phyloP scores from a whole-genome alignment of 2,888 invertebrate genomes.

The Marronus borbonicus region DNA sequence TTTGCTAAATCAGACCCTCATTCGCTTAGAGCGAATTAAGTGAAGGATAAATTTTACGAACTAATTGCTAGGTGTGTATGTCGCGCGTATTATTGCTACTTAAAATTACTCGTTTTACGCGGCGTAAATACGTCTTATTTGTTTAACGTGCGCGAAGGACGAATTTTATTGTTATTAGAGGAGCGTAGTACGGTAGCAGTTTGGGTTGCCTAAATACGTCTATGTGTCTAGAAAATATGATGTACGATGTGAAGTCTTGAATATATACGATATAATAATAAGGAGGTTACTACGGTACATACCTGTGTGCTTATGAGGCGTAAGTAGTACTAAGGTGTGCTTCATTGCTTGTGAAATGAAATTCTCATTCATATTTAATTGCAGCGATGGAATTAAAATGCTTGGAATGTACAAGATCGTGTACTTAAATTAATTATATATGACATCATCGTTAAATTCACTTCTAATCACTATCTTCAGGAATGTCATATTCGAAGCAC shows the following conservation, averaged over 20 bases:
- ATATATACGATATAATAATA: constrained; percentile 27
- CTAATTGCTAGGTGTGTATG: background rate
- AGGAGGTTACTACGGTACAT: background rate
- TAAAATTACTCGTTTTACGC: constrained; percentile 9
- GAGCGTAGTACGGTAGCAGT: constrained; percentile 38
- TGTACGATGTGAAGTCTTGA: constrained; percentile 9
- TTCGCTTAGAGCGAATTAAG: background rate
- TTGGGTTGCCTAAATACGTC: constrained; percentile 42
- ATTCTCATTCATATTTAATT: no score
- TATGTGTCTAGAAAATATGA: constrained; percentile 15
- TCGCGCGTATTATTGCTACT: background rate
- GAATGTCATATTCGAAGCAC: no score
- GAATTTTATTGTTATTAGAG: constrained; percentile 37
- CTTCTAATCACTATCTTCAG: no score
- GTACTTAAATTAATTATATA: no score
- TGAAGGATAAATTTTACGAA: constrained; percentile 6
- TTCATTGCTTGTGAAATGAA: no score
- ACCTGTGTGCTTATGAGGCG: background rate
- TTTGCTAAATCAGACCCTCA: background rate
- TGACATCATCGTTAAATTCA: no score
- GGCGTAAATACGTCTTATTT: constrained; percentile 16
- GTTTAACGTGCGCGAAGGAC: constrained; percentile 32
- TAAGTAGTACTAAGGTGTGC: background rate
- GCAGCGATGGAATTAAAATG: no score
- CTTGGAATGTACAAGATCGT: no score